Percentiles rank a stretch among this genome's conserved stretches.
phyloP scores from a whole-genome alignment of 64 coral and sea anemone species.

The Dendronephthya gigantea region DNA sequence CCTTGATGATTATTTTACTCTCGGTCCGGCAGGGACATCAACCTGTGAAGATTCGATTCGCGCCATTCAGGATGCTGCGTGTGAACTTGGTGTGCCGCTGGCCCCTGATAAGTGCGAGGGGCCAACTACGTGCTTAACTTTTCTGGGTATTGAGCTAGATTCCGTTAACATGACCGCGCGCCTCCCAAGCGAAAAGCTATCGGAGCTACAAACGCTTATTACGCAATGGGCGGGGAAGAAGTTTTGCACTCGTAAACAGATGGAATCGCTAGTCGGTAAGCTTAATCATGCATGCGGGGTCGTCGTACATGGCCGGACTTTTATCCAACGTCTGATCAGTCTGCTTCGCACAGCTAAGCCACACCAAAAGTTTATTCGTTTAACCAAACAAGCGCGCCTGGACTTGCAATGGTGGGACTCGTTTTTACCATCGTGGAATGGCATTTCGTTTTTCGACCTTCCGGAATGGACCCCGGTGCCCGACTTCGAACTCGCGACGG shows the following conservation, averaged over 20 bases:
- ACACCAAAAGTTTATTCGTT: neutral
- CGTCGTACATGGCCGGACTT: neutral
- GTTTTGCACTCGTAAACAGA: neutral
- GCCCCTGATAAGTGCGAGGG: slow-evolving; percentile 39
- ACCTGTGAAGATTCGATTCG: neutral
- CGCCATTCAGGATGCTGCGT: too few species aligned
- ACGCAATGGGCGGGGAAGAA: neutral
- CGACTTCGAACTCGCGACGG: neutral
- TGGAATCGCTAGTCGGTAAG: slow-evolving; percentile 30
- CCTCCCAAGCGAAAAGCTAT: slow-evolving; percentile 28
- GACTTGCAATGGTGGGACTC: slow-evolving; percentile 25
- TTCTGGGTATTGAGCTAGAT: slow-evolving; percentile 38
- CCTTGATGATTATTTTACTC: neutral
- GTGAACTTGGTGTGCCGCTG: neutral
- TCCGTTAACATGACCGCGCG: slow-evolving; percentile 1
- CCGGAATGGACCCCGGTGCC: neutral
- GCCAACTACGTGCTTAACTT: slow-evolving; percentile 19
- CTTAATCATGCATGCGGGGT: slow-evolving; percentile 3
- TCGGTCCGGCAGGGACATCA: neutral
- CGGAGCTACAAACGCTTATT: neutral
- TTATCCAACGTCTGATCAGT: neutral
- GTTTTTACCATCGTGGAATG: neutral
- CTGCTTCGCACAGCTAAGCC: neutral
- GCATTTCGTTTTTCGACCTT: neutral
- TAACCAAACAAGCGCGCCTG: neutral